These are phyloP conservation scores for Torymus aiolomorphi DNA, from an alignment of 2,888 invertebrate genomes.

Conservation along the genomic window DNA sequence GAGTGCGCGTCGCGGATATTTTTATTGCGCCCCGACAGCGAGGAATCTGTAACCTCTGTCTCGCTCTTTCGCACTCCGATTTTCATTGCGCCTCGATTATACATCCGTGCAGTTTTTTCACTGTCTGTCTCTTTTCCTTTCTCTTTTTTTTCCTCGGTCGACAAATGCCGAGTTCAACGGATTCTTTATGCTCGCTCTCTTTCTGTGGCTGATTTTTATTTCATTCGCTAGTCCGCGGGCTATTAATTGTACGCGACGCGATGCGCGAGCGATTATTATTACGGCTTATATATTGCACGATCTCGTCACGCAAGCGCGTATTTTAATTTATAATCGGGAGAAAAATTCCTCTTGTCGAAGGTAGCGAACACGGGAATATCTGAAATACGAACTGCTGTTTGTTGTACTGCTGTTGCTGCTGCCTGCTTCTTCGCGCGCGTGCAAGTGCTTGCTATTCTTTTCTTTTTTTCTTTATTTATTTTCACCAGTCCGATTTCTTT, in stretches of 20 bases:
- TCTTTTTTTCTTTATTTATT: constrained; percentile 40
- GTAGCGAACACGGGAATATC: no score
- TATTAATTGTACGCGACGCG: constrained; percentile 36
- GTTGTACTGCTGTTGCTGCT: neutral
- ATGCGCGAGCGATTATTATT: neutral
- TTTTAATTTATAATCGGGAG: constrained; percentile 33
- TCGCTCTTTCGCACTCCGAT: no score
- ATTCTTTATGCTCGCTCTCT: constrained; percentile 22
- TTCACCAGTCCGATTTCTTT: constrained; percentile 49
- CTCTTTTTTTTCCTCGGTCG: neutral
- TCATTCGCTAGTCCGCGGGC: neutral
- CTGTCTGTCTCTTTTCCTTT: neutral
- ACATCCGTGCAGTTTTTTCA: neutral
- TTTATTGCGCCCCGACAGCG: constrained; percentile 9
- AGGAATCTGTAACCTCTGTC: no score
- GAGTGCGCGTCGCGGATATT: constrained; percentile 13
- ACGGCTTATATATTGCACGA: neutral
- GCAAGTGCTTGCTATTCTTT: constrained; percentile 6
- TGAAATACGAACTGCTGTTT: no score
- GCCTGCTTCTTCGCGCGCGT: constrained; percentile 12
- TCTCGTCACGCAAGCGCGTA: constrained; percentile 4
- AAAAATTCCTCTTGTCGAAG: constrained; percentile 9
- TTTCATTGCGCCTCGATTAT: no score
- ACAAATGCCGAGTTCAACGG: constrained; percentile 24
- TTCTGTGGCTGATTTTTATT: constrained; percentile 12